Conservation (phyloP, 2,888 invertebrate genomes). For the Leucoma salicis region DNA sequence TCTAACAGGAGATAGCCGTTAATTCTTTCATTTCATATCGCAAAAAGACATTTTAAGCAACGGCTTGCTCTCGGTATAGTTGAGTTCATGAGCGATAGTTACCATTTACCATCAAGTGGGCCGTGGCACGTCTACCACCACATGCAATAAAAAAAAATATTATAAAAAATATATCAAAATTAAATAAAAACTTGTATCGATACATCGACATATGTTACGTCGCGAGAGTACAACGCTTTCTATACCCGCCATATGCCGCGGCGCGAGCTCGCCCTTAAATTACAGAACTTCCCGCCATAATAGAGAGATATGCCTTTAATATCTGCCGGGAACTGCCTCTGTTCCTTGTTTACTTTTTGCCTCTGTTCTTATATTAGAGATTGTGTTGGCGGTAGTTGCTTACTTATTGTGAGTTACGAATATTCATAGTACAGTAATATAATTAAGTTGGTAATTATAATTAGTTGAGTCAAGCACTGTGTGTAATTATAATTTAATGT, state of each 20-base stretch:
- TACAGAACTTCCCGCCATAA: conserved; percentile 81
- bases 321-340: conserved; percentile 74
- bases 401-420: conserved; percentile 29
- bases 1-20: too few relatives aligned
- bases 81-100: too few relatives aligned
- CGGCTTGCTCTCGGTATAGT: too few relatives aligned
- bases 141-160: too few relatives aligned
- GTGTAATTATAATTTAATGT: neutral
- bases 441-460: neutral
- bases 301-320: conserved; percentile 83
- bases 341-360: conserved; percentile 76
- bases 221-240: conserved; percentile 53
- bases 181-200: conserved; percentile 24
- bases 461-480: neutral
- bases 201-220: conserved; percentile 26
- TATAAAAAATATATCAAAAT: too few relatives aligned
- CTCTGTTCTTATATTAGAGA: conserved; percentile 72
- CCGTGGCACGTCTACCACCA: too few relatives aligned
- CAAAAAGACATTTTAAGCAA: too few relatives aligned
- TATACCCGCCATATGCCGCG: conserved; percentile 71
- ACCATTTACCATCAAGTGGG: too few relatives aligned
- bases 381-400: conserved; percentile 25
- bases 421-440: conserved; percentile 11
- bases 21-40: too few relatives aligned
- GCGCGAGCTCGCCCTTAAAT: conserved; percentile 73